Conservation (phyloP, 2,113 vertebrate species). For the Bubo scandiacus region DNA sequence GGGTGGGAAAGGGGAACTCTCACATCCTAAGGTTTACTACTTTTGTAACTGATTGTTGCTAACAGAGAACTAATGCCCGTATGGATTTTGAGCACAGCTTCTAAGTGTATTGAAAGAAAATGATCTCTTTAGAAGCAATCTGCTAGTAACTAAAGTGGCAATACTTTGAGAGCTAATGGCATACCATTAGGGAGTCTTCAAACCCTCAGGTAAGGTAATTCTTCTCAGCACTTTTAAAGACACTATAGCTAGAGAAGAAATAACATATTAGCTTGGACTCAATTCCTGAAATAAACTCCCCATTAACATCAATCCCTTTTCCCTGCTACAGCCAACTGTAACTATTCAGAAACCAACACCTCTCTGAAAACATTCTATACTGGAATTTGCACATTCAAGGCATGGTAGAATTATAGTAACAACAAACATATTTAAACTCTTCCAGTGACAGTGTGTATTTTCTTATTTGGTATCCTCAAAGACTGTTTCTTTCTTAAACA, state of each 20-base stretch:
- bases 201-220: background rate
- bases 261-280: background rate
- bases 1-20: background rate
- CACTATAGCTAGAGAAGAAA: background rate
- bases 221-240: background rate
- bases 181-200: background rate
- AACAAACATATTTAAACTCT: background rate
- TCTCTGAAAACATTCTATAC: background rate
- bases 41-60: background rate
- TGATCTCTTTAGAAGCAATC: background rate
- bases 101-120: background rate
- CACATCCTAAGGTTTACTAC: background rate
- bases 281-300: background rate
- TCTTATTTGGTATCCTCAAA: background rate
- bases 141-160: background rate
- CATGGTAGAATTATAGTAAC: background rate
- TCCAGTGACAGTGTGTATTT: background rate
- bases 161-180: constrained; percentile 2
- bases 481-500: background rate
- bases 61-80: background rate
- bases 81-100: background rate
- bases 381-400: background rate
- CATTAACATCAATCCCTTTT: background rate
- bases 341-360: background rate
- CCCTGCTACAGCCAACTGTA: background rate